Evolutionary conservation across 2,113 vertebrate genomes (phyloP), one percentile per base, ranked within the genome.

Genomic region (Indicator indicator): DNA sequence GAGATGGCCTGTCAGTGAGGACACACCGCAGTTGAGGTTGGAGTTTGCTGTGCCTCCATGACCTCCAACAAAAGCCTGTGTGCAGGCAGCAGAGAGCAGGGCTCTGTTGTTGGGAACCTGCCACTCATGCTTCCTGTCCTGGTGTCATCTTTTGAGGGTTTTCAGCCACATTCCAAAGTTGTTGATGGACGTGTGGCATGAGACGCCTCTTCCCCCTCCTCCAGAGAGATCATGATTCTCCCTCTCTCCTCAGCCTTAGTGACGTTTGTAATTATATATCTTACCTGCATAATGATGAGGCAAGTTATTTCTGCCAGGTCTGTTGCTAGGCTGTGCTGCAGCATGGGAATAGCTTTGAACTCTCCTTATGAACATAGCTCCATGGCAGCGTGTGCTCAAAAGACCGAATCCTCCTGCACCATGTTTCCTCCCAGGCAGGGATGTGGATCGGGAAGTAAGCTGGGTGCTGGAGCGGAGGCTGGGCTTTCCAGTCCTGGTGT

Each of bases 231-330:
- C 90, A 88, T 28, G 74, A 81, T 82, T 90, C 52, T 60, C 81
- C 62, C 42, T 33, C 65, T 75, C 64, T 40, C 48, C 77, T 72
- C 79, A 93, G 93, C 89, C 79, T 28, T 19, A 7, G 86, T 93
- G 92, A 88, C 42, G 62, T 88, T 76, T 75, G 73, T 90, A 84
- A 5, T 96, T 90, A 42, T 33, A 33, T 70, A 30, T 88, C 63
- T 86, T 82, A 94, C 90, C 90, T 95, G 86, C 85, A 63, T 93
- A 72, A 42, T 8, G 88, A 94, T 59, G 70, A 95, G 83, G 65
- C 65, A 3, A 88, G 91, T 92, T 95, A 95, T 95, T 95, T 95
- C 62, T 95, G 92, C 80, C 60, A 30, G 80, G 44, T 13, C 76
- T 83, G 93, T 95, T 95, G 93, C 93, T 92, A 79, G 62, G 92